Percentiles rank a stretch among this genome's conserved stretches.
Conservation (phyloP, 64 coral and sea anemone species). For the Montipora capricornis region DNA sequence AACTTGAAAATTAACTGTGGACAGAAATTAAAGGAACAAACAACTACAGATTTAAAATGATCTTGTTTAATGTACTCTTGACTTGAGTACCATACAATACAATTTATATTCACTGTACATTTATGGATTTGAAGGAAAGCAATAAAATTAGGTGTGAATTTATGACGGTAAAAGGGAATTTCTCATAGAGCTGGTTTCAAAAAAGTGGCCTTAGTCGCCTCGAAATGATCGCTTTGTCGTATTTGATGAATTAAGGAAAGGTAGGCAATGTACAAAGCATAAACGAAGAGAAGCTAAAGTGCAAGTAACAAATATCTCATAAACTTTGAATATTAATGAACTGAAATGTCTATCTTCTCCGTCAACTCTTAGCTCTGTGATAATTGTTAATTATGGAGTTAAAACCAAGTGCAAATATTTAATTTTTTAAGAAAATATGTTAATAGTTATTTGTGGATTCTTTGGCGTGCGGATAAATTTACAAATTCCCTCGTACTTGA, state of each 20-base stretch:
- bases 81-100: not conserved
- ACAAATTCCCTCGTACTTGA: not conserved
- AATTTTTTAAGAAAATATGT: not conserved
- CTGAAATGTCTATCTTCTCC: not conserved
- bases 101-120: not conserved
- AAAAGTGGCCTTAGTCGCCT: not conserved
- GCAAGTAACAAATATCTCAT: not conserved
- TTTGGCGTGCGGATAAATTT: not conserved
- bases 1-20: not conserved
- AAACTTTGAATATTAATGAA: not conserved
- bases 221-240: constrained; percentile 14
- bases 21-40: not conserved
- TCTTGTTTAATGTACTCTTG: not conserved
- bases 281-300: not conserved
- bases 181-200: not conserved
- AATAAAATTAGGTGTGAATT: constrained; percentile 27
- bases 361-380: not conserved
- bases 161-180: not conserved
- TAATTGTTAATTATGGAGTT: constrained; percentile 30
- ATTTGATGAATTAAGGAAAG: not conserved
- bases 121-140: not conserved
- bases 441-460: not conserved
- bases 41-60: not conserved
- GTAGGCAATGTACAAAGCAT: too few species aligned
- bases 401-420: constrained; percentile 38